Evolutionary conservation across 2,888 invertebrate species (phyloP), one percentile per base, ranked within the genome.

Genomic region (Ellobium chinense): DNA sequence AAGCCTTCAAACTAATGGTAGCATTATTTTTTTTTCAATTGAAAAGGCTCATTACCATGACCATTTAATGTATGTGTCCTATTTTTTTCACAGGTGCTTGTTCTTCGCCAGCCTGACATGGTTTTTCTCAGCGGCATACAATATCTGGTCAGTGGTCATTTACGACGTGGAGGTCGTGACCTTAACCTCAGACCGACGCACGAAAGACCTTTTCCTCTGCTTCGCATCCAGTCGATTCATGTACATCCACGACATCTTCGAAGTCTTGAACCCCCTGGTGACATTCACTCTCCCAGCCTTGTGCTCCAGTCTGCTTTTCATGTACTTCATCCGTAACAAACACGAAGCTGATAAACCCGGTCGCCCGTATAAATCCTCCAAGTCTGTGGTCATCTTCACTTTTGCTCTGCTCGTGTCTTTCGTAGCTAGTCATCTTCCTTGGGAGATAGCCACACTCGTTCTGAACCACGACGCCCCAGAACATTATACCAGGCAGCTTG

Each of bases 81-180:
- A n/a, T n/a, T n/a, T n/a, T n/a, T 58, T n/a, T 14, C 56, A 31
- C 78, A 78, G 83, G 21, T 83, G 83, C 36, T 86, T 91, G 85
- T 91, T 91, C 82, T 90, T 89, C 62, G 88, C 90, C n/a, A 90
- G 88, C 74, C 82, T 91, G 18, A 86, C 90, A 18, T 91, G 91
- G 91, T 91, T 91, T 84, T 91, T 90, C 80, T 88, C 90, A 0
- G 86, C 90, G 0, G 89, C 91, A 9, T 91, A 89, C 80, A 91
- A 91, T 82, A 87, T 91, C 29, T 91, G 91, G 91, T 85, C 88
- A 34, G 87, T 89, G 29, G 88, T 90, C 7, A 84, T 90, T 46
- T 90, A 88, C 75, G 83, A 83, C 78, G 70, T 78, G 54, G 72
- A 78, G 39, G 54, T 63, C 2, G 78, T 78, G 12, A 78, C n/a